A percentile compares a stretch with the other conserved stretches of the same genome.
These are phyloP conservation scores for Musca domestica DNA, from an alignment of 1,140 invertebrate genomes.

Conservation along the genomic window DNA sequence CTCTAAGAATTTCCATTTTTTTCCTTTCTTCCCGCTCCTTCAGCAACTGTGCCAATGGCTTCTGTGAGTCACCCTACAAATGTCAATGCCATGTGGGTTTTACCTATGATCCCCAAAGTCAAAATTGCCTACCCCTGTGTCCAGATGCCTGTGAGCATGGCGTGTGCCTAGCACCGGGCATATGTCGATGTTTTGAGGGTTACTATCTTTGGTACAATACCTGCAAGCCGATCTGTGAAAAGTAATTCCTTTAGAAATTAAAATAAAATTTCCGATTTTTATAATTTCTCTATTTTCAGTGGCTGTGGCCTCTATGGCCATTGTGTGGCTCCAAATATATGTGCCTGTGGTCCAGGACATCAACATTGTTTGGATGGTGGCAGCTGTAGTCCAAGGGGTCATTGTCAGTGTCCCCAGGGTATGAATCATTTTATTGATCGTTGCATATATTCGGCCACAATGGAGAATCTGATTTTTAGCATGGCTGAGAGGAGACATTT, in stretches of 20 bases:
- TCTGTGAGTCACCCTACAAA: constrained; percentile 59
- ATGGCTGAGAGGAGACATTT: constrained; percentile 25
- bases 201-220: constrained; percentile 37
- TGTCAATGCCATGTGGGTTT: constrained; percentile 63
- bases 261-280: not conserved
- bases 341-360: constrained; percentile 36
- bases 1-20: not conserved
- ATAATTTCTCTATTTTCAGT: constrained; percentile 24
- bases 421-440: constrained; percentile 37
- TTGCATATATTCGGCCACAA: constrained; percentile 29
- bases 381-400: constrained; percentile 33
- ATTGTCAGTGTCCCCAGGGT: constrained; percentile 35
- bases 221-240: constrained; percentile 42
- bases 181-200: constrained; percentile 64
- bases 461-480: constrained; percentile 25
- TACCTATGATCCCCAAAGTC: constrained; percentile 53
- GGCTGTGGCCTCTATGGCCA: constrained; percentile 41
- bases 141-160: constrained; percentile 53
- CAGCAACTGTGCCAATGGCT: constrained; percentile 58
- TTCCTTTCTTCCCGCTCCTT: not conserved
- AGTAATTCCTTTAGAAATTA: constrained; percentile 23
- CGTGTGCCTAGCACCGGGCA: constrained; percentile 55
- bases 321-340: constrained; percentile 40
- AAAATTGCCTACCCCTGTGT: constrained; percentile 46
- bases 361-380: constrained; percentile 33